Evolutionary conservation across 2,888 invertebrate species (phyloP).

Genomic region (Candidula unifasciata): DNA sequence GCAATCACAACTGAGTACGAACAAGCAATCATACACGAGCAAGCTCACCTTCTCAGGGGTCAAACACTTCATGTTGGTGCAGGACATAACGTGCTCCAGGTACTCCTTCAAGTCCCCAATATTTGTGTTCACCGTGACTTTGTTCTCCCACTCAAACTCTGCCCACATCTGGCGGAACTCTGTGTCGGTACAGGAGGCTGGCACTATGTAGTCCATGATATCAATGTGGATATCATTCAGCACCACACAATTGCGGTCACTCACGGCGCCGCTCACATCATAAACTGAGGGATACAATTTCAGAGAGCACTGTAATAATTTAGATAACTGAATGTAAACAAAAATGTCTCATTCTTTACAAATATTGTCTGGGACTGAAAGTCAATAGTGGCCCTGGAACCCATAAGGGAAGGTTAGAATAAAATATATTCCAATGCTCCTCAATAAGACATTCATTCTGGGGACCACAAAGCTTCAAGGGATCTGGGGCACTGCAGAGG

Average conservation of each 20-base stretch:
- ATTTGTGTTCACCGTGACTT: conserved; percentile 93
- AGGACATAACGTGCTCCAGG: conserved; percentile 91
- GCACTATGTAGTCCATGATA: conserved; percentile 93
- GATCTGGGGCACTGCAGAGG: no score
- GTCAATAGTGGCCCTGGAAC: no score
- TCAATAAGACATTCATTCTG: no score
- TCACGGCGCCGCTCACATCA: conserved; percentile 94
- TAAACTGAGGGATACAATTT: conserved; percentile 84
- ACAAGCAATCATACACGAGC: no score
- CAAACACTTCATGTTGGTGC: conserved; percentile 99
- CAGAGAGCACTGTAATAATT: no score
- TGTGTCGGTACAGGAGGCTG: conserved; percentile 93
- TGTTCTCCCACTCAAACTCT: conserved; percentile 99
- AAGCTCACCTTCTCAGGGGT: conserved; percentile 92
- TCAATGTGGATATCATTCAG: conserved; percentile 99
- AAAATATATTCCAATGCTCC: no score
- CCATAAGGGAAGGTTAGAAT: no score
- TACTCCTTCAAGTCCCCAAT: conserved; percentile 95
- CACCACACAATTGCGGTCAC: conserved; percentile 97
- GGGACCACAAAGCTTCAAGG: no score
- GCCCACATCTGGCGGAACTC: conserved; percentile 99
- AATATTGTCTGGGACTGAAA: no score
- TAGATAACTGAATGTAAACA: no score
- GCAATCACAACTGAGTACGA: neutral
- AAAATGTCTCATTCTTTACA: no score